These are phyloP conservation scores for Tipula confusa DNA, from an alignment of 2,888 invertebrate species.

Conservation along the genomic window DNA sequence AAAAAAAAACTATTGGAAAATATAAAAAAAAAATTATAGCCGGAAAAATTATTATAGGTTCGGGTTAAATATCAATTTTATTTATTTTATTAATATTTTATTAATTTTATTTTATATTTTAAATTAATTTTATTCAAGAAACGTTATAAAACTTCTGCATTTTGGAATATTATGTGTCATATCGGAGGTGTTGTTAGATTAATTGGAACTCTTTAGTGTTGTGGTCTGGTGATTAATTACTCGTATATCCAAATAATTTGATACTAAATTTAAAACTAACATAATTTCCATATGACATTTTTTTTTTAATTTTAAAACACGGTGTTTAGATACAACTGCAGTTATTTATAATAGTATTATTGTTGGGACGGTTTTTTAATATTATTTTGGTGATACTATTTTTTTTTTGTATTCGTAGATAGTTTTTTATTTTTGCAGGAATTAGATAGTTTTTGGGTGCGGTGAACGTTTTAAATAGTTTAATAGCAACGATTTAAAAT, in stretches of 20 bases:
- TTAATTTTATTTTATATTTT: constrained; percentile 34
- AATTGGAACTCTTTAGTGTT: not conserved
- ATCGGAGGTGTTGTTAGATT: not conserved
- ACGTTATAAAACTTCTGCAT: not conserved
- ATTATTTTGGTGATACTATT: not conserved
- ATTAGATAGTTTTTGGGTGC: not conserved
- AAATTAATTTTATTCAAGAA: not conserved
- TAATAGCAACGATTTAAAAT: not conserved
- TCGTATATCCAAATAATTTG: not conserved
- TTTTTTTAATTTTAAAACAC: not conserved
- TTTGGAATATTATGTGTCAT: not conserved
- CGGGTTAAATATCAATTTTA: constrained; percentile 36
- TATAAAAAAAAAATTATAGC: constrained; percentile 38
- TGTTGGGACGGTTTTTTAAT: not conserved
- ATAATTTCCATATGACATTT: not conserved
- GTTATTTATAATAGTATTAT: not conserved
- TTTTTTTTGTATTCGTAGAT: not conserved
- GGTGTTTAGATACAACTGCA: not conserved
- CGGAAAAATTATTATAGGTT: constrained; percentile 56
- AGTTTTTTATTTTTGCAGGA: not conserved
- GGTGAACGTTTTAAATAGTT: not conserved
- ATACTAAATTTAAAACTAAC: not conserved
- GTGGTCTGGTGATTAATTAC: not conserved
- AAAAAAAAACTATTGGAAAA: constrained; percentile 29
- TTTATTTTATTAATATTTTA: constrained; percentile 39